Percentiles rank a stretch among this genome's conserved stretches.
These are phyloP conservation scores for Anthophora plumipes DNA, from an alignment of 2,888 invertebrate species.

Conservation along the genomic window DNA sequence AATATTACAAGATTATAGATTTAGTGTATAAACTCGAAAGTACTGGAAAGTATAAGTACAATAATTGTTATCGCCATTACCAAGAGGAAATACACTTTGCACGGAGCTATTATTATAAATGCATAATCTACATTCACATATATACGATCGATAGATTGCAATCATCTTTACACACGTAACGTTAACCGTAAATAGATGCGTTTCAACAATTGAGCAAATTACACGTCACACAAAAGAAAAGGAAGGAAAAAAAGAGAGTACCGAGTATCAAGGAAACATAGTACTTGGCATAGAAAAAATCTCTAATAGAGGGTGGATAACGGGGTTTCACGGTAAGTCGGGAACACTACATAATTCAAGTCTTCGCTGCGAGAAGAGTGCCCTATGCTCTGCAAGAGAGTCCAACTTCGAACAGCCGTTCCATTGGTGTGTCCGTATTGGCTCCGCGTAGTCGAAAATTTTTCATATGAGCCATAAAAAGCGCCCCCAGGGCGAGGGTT, in stretches of 20 bases:
- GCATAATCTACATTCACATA: not conserved
- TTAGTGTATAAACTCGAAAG: not conserved
- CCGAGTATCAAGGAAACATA: not conserved
- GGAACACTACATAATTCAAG: constrained; percentile 55
- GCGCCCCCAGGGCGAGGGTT: constrained; percentile 52
- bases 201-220: not conserved
- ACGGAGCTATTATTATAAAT: not conserved
- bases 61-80: no score
- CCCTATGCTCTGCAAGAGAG: constrained; percentile 7
- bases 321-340: constrained; percentile 21
- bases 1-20: no score
- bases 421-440: constrained; percentile 28
- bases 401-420: constrained; percentile 55
- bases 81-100: not conserved
- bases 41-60: no score
- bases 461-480: constrained; percentile 66
- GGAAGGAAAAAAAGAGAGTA: not conserved
- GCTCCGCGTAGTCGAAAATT: constrained; percentile 59
- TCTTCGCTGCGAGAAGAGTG: constrained; percentile 21
- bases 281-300: not conserved
- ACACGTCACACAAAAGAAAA: no score
- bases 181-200: not conserved
- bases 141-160: constrained; percentile 1
- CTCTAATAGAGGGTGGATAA: constrained; percentile 3
- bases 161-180: not conserved